Evolutionary conservation across 2,797 vertebrate species (phyloP).

Genomic region (Paramormyrops hopkinsi): DNA sequence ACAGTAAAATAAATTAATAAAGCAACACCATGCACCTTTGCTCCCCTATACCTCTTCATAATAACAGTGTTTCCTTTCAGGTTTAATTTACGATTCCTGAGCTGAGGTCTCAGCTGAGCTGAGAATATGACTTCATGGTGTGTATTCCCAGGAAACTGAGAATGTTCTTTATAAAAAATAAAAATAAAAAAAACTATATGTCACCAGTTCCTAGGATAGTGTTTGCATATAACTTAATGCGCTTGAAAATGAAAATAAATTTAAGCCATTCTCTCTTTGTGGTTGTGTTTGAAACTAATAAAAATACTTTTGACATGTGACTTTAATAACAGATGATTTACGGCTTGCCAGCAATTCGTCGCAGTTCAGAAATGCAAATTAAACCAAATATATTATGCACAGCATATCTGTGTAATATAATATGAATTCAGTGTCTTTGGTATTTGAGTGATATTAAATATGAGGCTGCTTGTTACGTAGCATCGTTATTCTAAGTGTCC

Average conservation of each 20-base stretch:
- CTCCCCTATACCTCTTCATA: neutral
- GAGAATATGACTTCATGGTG: neutral
- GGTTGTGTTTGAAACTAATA: neutral
- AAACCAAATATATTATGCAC: neutral
- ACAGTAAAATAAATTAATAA: neutral
- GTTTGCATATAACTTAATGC: neutral
- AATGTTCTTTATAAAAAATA: neutral
- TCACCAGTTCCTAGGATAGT: neutral
- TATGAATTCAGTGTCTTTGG: neutral
- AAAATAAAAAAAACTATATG: neutral
- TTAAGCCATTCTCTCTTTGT: neutral
- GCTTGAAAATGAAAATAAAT: slow-evolving; percentile 1
- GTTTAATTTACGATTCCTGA: neutral
- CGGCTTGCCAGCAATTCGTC: neutral
- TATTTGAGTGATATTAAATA: neutral
- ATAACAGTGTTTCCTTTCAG: neutral
- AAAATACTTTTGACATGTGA: slow-evolving; percentile 1
- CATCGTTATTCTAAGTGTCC: neutral
- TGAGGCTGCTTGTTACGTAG: neutral
- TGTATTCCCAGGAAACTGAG: neutral
- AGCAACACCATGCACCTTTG: neutral
- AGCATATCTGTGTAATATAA: neutral
- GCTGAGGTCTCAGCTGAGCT: neutral
- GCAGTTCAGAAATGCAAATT: slow-evolving; percentile 3
- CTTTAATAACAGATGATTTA: slow-evolving; percentile 11